phyloP scores from a whole-genome alignment of 64 coral and sea anemone species.

The Actinia equina region DNA sequence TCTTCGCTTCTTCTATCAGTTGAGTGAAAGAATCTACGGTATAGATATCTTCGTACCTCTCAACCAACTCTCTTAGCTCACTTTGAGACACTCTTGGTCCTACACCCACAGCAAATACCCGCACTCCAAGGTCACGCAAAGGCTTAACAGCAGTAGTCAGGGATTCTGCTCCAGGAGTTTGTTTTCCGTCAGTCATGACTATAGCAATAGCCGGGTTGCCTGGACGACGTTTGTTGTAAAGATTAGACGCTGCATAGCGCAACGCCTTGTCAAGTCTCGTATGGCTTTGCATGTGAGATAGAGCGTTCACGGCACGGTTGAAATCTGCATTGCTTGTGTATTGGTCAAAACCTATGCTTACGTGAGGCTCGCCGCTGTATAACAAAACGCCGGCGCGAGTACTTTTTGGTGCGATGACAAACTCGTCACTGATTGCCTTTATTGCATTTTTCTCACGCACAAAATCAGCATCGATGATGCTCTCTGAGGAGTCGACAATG shows the following conservation, averaged over 20 bases:
- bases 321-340: slow-evolving; percentile 38
- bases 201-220: slow-evolving; percentile 53
- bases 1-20: slow-evolving; percentile 54
- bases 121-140: slow-evolving; percentile 58
- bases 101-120: slow-evolving; percentile 68
- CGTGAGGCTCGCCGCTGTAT: slow-evolving; percentile 56
- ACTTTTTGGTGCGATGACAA: slow-evolving; percentile 36
- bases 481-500: slow-evolving; percentile 78
- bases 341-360: slow-evolving; percentile 38
- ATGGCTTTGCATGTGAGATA: slow-evolving; percentile 53
- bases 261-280: slow-evolving; percentile 74
- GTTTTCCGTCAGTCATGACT: slow-evolving; percentile 61
- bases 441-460: slow-evolving; percentile 63
- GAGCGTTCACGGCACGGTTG: slow-evolving; percentile 42
- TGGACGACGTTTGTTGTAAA: slow-evolving; percentile 52
- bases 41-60: slow-evolving; percentile 40
- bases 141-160: slow-evolving; percentile 49
- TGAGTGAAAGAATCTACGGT: slow-evolving; percentile 61
- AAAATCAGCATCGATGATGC: slow-evolving; percentile 64
- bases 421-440: slow-evolving; percentile 57
- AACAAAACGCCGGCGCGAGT: slow-evolving; percentile 67
- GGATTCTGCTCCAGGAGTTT: slow-evolving; percentile 58
- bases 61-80: slow-evolving; percentile 49
- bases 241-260: slow-evolving; percentile 46
- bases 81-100: slow-evolving; percentile 43